phyloP scores from a whole-genome alignment of 2,797 vertebrate genomes.

The Pitangus sulphuratus region DNA sequence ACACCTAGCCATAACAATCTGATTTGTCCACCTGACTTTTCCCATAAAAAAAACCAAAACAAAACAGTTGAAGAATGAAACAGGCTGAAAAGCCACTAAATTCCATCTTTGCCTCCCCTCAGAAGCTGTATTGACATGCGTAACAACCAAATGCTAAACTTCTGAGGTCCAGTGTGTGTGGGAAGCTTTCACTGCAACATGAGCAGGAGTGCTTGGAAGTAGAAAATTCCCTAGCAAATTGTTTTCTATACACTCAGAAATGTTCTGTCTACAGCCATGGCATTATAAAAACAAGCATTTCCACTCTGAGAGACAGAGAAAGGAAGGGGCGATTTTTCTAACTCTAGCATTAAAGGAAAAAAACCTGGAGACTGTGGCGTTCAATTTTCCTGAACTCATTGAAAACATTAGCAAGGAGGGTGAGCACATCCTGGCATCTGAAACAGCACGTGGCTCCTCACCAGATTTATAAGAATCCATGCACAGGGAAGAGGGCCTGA shows the following conservation, averaged over 20 bases:
- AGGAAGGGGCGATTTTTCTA: not conserved
- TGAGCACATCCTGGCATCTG: not conserved
- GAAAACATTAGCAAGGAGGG: not conserved
- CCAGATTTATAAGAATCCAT: not conserved
- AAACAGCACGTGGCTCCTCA: not conserved
- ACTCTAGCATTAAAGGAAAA: not conserved
- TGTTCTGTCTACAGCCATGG: not conserved
- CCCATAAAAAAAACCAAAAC: not conserved
- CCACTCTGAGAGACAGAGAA: not conserved
- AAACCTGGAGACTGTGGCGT: fast-evolving
- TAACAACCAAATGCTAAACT: not conserved
- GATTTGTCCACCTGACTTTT: not conserved
- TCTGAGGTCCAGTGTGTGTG: not conserved
- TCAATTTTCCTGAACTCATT: not conserved
- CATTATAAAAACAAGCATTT: not conserved
- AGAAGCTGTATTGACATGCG: fast-evolving
- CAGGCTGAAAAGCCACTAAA: not conserved
- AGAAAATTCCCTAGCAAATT: not conserved
- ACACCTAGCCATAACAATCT: not conserved
- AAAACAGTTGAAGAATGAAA: not conserved
- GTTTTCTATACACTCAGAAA: not conserved
- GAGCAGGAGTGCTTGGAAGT: not conserved
- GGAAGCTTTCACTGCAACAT: not conserved
- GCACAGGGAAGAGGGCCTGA: not conserved
- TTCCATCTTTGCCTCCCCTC: not conserved